Conservation (phyloP, 2,113 vertebrate species). For the Oryzias javanicus region DNA sequence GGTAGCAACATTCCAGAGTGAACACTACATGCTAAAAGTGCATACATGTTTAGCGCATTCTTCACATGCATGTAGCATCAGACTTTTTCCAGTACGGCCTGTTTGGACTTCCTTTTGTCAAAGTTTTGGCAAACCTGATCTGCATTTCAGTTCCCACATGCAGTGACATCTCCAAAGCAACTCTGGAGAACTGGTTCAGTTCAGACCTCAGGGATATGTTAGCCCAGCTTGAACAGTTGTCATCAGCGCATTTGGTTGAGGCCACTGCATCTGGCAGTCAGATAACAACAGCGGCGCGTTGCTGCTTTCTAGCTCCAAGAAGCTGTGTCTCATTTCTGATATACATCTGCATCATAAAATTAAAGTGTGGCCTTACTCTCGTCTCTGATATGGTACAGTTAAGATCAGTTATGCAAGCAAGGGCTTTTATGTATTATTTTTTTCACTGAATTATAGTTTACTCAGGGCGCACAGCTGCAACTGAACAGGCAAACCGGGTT, state of each 20-base stretch:
- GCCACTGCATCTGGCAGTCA: slow-evolving; percentile 70
- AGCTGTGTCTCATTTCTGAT: slow-evolving; percentile 74
- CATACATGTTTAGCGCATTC: too few species aligned
- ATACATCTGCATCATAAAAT: slow-evolving; percentile 78
- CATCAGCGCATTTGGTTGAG: slow-evolving; percentile 66
- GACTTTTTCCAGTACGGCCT: slow-evolving; percentile 9
- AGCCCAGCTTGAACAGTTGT: slow-evolving; percentile 64
- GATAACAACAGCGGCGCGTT: slow-evolving; percentile 64
- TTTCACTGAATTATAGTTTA: slow-evolving; percentile 39
- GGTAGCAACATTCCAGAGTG: too few species aligned
- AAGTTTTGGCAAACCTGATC: slow-evolving; percentile 4
- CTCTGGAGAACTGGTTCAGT: slow-evolving; percentile 31
- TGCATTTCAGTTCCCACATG: slow-evolving; percentile 32
- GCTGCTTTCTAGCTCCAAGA: slow-evolving; percentile 42
- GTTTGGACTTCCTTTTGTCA: slow-evolving; percentile 22
- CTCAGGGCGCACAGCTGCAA: slow-evolving; percentile 50
- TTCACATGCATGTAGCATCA: too few species aligned
- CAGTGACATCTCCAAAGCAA: slow-evolving; percentile 52
- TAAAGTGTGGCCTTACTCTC: slow-evolving; percentile 64
- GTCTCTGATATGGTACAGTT: slow-evolving; percentile 61
- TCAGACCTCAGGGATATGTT: slow-evolving; percentile 61
- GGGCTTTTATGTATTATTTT: slow-evolving; percentile 16
- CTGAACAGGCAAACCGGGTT: slow-evolving; percentile 12
- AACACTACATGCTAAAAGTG: too few species aligned
- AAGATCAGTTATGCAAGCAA: slow-evolving; percentile 69